phyloP scores from a whole-genome alignment of 2,888 invertebrate genomes.

The Pteria penguin region DNA sequence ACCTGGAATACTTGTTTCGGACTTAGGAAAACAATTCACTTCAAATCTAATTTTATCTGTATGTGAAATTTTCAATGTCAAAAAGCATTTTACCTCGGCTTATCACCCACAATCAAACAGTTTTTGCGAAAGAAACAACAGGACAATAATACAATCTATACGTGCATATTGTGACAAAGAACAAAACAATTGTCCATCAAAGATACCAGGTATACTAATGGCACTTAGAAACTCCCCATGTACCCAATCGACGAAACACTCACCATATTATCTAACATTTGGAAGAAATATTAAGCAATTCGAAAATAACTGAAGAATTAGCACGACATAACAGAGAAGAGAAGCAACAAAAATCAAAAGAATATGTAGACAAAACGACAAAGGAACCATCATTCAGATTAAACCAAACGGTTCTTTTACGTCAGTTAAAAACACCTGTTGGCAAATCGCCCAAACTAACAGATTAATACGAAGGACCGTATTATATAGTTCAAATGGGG shows the following conservation, averaged over 20 bases:
- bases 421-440: no score
- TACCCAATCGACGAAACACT: no score
- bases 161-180: background rate
- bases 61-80: constrained; percentile 42
- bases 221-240: no score
- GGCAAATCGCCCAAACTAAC: constrained; percentile 25
- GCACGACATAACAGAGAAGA: background rate
- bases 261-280: no score
- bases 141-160: background rate
- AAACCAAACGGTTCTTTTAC: background rate
- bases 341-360: no score
- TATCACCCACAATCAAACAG: constrained; percentile 45
- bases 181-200: background rate
- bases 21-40: background rate
- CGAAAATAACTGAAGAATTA: constrained; percentile 12
- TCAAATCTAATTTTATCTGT: constrained; percentile 41
- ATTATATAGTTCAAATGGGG: constrained; percentile 9
- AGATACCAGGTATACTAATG: background rate
- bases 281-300: background rate
- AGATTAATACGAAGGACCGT: constrained; percentile 17
- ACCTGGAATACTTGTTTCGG: background rate
- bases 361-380: constrained; percentile 15
- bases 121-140: constrained; percentile 38
- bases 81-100: constrained; percentile 38
- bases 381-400: background rate